These are phyloP conservation scores for Leuciscus idus DNA, from an alignment of 2,113 vertebrate genomes.

Conservation along the genomic window DNA sequence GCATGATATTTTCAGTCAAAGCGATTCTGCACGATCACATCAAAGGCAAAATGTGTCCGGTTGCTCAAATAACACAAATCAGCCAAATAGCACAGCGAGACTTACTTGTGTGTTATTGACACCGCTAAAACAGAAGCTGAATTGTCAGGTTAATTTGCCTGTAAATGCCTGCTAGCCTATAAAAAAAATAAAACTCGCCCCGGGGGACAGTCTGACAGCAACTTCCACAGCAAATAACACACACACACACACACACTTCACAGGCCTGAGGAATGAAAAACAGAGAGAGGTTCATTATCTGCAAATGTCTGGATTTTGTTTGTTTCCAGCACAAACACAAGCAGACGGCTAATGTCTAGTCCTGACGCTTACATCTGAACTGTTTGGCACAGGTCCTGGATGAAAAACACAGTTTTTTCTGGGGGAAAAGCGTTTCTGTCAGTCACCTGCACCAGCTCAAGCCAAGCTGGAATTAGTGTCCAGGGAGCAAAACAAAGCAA, in stretches of 20 bases:
- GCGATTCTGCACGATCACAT: conserved; percentile 24
- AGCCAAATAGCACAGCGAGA: not conserved
- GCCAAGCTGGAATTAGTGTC: conserved; percentile 1
- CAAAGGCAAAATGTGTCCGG: not conserved
- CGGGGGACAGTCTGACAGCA: not conserved
- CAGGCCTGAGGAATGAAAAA: not conserved
- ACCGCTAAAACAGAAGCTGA: not conserved
- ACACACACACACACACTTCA: not conserved
- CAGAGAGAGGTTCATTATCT: not conserved
- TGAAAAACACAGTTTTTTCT: not conserved
- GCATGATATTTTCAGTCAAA: conserved; percentile 34
- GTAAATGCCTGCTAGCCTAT: not conserved
- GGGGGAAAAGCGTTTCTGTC: not conserved
- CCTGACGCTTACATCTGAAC: not conserved
- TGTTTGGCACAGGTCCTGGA: not conserved
- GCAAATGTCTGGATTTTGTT: not conserved
- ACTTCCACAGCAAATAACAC: not conserved
- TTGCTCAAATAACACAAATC: not conserved
- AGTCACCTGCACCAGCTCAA: not conserved
- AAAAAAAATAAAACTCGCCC: not conserved
- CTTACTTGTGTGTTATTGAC: not conserved
- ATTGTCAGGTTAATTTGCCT: not conserved
- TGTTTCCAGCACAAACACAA: not conserved
- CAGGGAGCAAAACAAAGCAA: conserved; percentile 18
- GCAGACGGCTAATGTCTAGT: not conserved